Evolutionary conservation across 2,113 vertebrate genomes (phyloP).

Genomic region (Dendropsophus ebraccatus): DNA sequence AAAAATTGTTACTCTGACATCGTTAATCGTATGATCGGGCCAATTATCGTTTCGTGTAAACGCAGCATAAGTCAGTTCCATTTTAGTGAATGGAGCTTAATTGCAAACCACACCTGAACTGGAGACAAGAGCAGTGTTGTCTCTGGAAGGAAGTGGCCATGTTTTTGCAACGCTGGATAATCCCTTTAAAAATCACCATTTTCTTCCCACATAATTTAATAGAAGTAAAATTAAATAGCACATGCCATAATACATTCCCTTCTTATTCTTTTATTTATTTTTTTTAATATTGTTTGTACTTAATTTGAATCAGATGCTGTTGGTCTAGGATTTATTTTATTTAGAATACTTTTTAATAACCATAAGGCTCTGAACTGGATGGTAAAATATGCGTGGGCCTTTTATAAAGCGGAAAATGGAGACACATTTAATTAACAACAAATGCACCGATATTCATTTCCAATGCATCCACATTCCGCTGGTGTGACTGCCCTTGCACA

Average conservation of each 20-base stretch:
- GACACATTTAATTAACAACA: constrained; percentile 1
- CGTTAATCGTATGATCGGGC: too few species aligned
- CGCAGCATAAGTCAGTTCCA: too few species aligned
- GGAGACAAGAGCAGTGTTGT: too few species aligned
- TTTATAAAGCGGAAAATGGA: not conserved
- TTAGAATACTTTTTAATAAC: not conserved
- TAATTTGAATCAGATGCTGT: not conserved
- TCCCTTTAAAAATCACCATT: not conserved
- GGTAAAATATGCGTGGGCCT: not conserved
- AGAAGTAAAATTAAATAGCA: not conserved
- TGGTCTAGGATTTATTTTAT: not conserved
- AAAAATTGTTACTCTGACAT: too few species aligned
- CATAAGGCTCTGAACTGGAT: not conserved
- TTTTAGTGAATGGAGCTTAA: too few species aligned
- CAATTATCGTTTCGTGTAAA: too few species aligned
- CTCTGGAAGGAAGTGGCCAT: too few species aligned
- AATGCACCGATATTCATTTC: not conserved
- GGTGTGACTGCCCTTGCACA: not conserved
- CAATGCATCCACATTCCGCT: not conserved
- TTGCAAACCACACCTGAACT: too few species aligned
- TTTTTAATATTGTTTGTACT: not conserved
- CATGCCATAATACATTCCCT: not conserved
- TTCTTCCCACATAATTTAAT: not conserved
- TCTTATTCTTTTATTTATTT: too few species aligned
- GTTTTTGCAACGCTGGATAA: too few species aligned